These are phyloP conservation scores for Drosophila parabipectinata DNA, from an alignment of 1,140 invertebrate genomes.

Conservation along the genomic window DNA sequence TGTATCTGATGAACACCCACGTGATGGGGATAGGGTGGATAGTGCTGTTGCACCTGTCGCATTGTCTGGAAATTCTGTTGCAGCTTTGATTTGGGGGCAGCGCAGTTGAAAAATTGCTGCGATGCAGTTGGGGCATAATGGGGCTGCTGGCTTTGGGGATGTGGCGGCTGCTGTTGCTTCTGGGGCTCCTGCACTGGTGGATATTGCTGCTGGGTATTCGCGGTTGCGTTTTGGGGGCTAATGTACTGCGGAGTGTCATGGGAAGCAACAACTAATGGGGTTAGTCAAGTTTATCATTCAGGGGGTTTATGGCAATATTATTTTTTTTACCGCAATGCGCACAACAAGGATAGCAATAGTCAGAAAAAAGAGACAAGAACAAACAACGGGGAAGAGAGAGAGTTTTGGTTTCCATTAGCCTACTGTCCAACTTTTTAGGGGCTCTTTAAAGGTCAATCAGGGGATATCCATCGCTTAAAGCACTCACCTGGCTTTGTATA, in stretches of 20 bases:
- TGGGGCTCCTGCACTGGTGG: slow-evolving; percentile 10
- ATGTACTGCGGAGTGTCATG: slow-evolving; percentile 69
- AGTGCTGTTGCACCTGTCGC: slow-evolving; percentile 83
- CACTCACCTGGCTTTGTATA: slow-evolving; percentile 78
- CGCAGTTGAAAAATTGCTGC: slow-evolving; percentile 78
- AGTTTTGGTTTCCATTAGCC: slow-evolving; percentile 52
- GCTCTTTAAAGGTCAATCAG: not conserved
- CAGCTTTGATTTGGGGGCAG: slow-evolving; percentile 83
- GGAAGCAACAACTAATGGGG: slow-evolving; percentile 72
- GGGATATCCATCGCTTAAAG: not conserved
- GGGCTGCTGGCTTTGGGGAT: slow-evolving; percentile 3
- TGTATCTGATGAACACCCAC: slow-evolving; percentile 82
- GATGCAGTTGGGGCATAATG: slow-evolving; percentile 13
- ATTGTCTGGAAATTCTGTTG: slow-evolving; percentile 83
- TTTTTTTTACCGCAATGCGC: slow-evolving; percentile 63
- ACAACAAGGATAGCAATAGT: slow-evolving; percentile 47
- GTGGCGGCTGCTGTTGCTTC: not conserved
- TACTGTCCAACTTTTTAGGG: slow-evolving; percentile 31
- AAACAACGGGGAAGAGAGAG: slow-evolving; percentile 55
- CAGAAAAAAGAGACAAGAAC: slow-evolving; percentile 52
- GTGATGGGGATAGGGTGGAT: slow-evolving; percentile 84
- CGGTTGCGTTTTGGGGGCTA: slow-evolving; percentile 40
- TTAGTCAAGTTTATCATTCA: slow-evolving; percentile 46
- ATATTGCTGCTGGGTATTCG: slow-evolving; percentile 18
- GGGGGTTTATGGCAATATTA: slow-evolving; percentile 18